Evolutionary conservation across 2,888 invertebrate species (phyloP).

Genomic region (Meta bourneti): DNA sequence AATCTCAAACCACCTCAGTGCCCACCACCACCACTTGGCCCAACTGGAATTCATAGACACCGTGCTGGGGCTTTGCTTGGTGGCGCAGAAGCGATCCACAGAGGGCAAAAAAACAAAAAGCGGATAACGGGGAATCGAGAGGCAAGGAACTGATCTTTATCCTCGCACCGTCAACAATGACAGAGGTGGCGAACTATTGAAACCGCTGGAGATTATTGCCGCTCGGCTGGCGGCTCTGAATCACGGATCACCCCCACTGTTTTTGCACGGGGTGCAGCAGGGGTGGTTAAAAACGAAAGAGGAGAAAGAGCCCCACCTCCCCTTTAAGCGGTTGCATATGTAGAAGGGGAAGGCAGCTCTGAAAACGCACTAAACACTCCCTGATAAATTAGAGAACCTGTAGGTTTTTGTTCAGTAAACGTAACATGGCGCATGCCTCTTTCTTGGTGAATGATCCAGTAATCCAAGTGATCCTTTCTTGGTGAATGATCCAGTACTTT

Average conservation of each 20-base stretch:
- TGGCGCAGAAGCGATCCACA: slow-evolving; percentile 37
- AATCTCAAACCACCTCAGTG: too few relatives aligned
- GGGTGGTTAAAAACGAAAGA: neutral
- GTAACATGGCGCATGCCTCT: too few relatives aligned
- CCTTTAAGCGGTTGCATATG: slow-evolving; percentile 4
- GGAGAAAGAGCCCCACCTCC: neutral
- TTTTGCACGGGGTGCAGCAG: slow-evolving; percentile 59
- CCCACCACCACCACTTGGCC: neutral
- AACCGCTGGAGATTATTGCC: slow-evolving; percentile 66
- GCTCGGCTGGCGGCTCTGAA: slow-evolving; percentile 56
- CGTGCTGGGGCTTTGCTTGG: slow-evolving; percentile 10
- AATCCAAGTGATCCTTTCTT: too few relatives aligned
- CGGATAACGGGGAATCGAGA: slow-evolving; percentile 6
- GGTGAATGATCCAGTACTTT: too few relatives aligned
- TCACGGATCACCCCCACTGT: slow-evolving; percentile 60
- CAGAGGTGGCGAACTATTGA: slow-evolving; percentile 66
- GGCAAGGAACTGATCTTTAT: slow-evolving; percentile 47
- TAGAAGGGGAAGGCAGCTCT: slow-evolving; percentile 27
- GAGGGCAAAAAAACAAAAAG: slow-evolving; percentile 10
- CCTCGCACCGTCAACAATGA: slow-evolving; percentile 58
- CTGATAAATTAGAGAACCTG: slow-evolving; percentile 42
- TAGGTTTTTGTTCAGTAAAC: neutral
- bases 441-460: too few relatives aligned
- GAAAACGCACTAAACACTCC: slow-evolving; percentile 37
- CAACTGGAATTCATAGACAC: neutral